Conservation (phyloP, 2,797 vertebrate species). For the Podarcis siculus region DNA sequence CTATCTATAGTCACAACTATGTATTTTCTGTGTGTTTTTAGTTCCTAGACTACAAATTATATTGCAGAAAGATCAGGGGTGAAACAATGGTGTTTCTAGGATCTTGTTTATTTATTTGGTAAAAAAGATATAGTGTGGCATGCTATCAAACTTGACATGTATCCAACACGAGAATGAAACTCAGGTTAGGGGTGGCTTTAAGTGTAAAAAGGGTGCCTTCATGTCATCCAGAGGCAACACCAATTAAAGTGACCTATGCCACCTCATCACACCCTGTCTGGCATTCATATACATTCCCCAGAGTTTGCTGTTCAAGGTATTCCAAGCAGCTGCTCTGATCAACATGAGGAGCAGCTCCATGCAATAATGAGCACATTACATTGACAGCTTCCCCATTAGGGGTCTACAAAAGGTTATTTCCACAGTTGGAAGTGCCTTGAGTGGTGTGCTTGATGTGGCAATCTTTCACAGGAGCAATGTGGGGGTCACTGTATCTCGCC, state of each 20-base stretch:
- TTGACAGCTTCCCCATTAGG: slow-evolving; percentile 25
- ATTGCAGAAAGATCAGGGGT: slow-evolving; percentile 24
- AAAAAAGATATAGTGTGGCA: slow-evolving; percentile 39
- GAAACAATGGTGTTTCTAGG: slow-evolving; percentile 38
- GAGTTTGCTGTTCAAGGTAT: slow-evolving; percentile 4
- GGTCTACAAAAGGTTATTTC: background rate
- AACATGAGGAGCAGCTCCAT: background rate
- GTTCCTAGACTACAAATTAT: slow-evolving; percentile 22
- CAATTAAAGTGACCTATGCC: slow-evolving; percentile 1
- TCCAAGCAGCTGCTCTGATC: background rate
- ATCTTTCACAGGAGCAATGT: background rate
- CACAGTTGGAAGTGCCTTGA: background rate
- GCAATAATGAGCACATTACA: background rate
- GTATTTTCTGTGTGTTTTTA: background rate
- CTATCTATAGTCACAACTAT: slow-evolving; percentile 18
- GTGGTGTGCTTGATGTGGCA: background rate
- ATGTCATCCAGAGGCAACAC: background rate
- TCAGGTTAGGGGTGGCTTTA: slow-evolving; percentile 33
- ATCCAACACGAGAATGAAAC: slow-evolving; percentile 29
- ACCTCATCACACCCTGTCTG: background rate
- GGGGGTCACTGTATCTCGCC: background rate
- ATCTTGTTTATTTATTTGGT: slow-evolving; percentile 25
- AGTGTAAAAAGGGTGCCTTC: background rate
- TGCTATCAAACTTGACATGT: slow-evolving; percentile 47
- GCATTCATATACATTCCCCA: background rate